A percentile compares a stretch with the other conserved stretches of the same genome.
phyloP scores from a whole-genome alignment of 2,113 vertebrate species.

The Triplophysa siluroides region DNA sequence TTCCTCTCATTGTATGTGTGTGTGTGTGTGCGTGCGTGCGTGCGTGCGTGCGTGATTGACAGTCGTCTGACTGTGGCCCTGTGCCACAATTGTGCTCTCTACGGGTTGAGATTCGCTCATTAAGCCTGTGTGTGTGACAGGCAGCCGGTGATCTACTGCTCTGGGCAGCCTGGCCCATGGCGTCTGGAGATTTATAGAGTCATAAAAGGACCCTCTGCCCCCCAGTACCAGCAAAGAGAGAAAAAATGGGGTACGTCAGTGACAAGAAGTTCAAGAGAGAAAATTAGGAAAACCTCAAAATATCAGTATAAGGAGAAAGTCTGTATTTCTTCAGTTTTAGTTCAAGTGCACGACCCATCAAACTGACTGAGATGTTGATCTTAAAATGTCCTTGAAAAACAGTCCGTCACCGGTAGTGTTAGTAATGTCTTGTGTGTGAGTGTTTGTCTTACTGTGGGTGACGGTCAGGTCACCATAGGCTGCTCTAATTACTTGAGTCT shows the following conservation, averaged over 20 bases:
- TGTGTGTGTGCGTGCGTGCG: not conserved
- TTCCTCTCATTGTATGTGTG: too few species aligned
- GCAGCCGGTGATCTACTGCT: constrained; percentile 47
- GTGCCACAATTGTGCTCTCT: constrained; percentile 37
- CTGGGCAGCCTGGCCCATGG: constrained; percentile 32
- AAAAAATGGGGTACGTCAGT: constrained; percentile 7
- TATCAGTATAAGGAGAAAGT: not conserved
- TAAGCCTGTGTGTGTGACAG: constrained; percentile 50
- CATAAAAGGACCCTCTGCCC: constrained; percentile 36
- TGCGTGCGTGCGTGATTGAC: constrained; percentile 42
- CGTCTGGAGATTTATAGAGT: constrained; percentile 45
- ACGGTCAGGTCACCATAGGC: not conserved
- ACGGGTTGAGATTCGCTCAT: constrained; percentile 47
- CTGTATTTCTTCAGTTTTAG: not conserved
- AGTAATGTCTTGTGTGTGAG: constrained; percentile 11
- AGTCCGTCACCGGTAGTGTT: not conserved
- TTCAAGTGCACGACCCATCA: not conserved
- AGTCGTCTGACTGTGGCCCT: constrained; percentile 39
- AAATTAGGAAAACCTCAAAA: constrained; percentile 20
- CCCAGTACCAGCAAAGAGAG: constrained; percentile 5
- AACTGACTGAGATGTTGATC: not conserved
- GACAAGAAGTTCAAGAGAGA: constrained; percentile 31
- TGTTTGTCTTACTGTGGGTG: constrained; percentile 24
- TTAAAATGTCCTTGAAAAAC: not conserved
- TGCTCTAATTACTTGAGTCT: constrained; percentile 27